Percentiles rank a stretch among this genome's conserved stretches.
phyloP scores from a whole-genome alignment of 1,140 invertebrate species.

The Nasonia longicornis region DNA sequence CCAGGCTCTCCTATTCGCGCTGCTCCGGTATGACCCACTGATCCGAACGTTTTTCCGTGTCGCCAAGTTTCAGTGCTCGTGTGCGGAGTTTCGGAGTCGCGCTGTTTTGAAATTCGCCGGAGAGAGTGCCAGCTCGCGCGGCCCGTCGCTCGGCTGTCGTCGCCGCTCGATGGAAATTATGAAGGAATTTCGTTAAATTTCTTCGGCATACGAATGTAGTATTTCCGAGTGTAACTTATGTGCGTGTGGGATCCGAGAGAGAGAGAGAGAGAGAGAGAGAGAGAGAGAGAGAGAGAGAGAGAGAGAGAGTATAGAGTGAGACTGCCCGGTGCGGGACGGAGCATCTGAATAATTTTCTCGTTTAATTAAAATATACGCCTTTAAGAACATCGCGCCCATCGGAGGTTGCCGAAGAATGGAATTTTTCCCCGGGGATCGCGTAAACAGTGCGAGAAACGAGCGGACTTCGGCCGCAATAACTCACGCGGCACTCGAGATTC shows the following conservation, averaged over 20 bases:
- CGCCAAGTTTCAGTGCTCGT: too few species aligned
- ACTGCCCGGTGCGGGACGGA: background rate
- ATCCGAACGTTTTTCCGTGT: background rate
- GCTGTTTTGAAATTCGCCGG: too few species aligned
- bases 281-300: too few species aligned
- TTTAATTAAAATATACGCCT: slow-evolving; percentile 39
- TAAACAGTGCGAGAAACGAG: too few species aligned
- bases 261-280: background rate
- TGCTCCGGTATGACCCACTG: slow-evolving; percentile 55
- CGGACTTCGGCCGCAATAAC: background rate
- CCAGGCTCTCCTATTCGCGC: slow-evolving; percentile 47
- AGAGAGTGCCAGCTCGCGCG: too few species aligned
- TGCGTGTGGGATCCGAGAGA: too few species aligned
- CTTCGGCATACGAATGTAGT: slow-evolving; percentile 18
- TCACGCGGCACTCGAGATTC: too few species aligned
- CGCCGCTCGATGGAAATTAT: slow-evolving; percentile 4
- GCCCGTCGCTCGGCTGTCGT: slow-evolving; percentile 3
- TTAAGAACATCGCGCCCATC: slow-evolving; percentile 11
- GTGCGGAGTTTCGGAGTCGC: too few species aligned
- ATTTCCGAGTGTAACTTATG: slow-evolving; percentile 1
- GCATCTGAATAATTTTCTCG: slow-evolving; percentile 32
- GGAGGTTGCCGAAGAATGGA: background rate
- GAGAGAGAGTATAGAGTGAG: background rate
- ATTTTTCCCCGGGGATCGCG: background rate
- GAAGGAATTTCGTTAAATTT: slow-evolving; percentile 22